Evolutionary conservation across 2,797 vertebrate genomes (phyloP), one percentile per base, ranked within the genome.

Genomic region (Alosa sapidissima): DNA sequence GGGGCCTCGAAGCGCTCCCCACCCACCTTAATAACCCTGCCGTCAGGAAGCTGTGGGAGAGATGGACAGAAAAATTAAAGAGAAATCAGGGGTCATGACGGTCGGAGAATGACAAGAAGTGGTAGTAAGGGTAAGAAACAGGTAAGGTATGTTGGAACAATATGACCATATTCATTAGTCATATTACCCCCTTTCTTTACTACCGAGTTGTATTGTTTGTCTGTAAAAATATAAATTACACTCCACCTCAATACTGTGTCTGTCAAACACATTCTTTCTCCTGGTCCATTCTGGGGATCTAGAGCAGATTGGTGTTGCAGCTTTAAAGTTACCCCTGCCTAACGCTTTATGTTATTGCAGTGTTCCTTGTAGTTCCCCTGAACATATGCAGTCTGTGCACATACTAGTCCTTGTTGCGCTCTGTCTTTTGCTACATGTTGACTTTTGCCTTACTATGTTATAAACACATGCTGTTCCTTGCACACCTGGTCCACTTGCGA

Each of bases 1-100:
- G 98, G 98, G 81, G 98, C 98, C 93, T 99, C 98, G 82, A 99
- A 99, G 82, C 98, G 94, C 93, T 99, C 98, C 86, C 98, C 98
- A 89, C 98, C 98, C 0, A 99, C 98, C 95, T 99, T 99, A 93
- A 99, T 99, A 94, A 99, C 94, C 89, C 98, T 95, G 86, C 98
- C 98, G 92, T 99, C 98, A 87, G 98, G 98, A 89, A 99, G 98
- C 98, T 99, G 90, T 82, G 91, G 87, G 58, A 8, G 19, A 41
- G 72, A 45, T 16, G 36, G 16, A 24, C 2, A 72, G 13, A 13
- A n/a, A 4, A 78, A 10, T 78, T 21, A 47, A 16, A 78, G 72
- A 78, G 41, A 21, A 45, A 21, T 6, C 62, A 68, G 60, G 24
- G 24, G 16, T 58, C 19, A 21, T 21, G 19, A 58, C 6, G 55